Percentiles rank a stretch among this genome's conserved stretches.
Conservation (phyloP, 92 coral and sea anemone genomes). For the Metridium senile region DNA sequence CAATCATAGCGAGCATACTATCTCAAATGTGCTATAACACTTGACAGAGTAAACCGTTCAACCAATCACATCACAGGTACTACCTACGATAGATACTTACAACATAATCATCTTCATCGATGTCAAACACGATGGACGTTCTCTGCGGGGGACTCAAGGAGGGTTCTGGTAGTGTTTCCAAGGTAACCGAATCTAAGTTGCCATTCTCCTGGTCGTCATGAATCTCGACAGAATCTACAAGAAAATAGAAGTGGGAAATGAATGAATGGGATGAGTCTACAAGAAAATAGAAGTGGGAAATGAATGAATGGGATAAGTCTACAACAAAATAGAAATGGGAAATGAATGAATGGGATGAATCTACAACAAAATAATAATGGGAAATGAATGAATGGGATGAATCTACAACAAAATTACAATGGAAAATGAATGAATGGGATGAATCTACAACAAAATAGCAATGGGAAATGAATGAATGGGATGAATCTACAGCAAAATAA, state of each 20-base stretch:
- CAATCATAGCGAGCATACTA: not conserved
- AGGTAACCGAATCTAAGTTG: constrained; percentile 28
- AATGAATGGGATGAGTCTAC: too few species aligned
- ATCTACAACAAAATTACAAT: constrained; percentile 3
- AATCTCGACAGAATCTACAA: constrained; percentile 40
- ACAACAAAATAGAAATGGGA: not conserved
- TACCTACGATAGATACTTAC: constrained; percentile 38
- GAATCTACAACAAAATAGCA: constrained; percentile 15
- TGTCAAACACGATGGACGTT: constrained; percentile 80
- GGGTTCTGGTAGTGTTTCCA: constrained; percentile 17
- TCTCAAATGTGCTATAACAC: too few species aligned
- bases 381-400: not conserved
- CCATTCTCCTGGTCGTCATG: constrained; percentile 71
- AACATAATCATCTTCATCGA: constrained; percentile 84
- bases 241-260: too few species aligned
- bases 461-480: too few species aligned
- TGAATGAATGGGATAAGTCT: constrained; percentile 14
- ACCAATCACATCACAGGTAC: not conserved
- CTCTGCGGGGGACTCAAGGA: constrained; percentile 40
- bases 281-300: not conserved
- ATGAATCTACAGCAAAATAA: constrained; percentile 18
- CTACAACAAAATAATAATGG: not conserved
- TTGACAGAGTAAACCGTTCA: too few species aligned
- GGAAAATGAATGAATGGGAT: not conserved
- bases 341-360: constrained; percentile 2